phyloP scores from a whole-genome alignment of 2,113 vertebrate species.

The Acinonyx jubatus region DNA sequence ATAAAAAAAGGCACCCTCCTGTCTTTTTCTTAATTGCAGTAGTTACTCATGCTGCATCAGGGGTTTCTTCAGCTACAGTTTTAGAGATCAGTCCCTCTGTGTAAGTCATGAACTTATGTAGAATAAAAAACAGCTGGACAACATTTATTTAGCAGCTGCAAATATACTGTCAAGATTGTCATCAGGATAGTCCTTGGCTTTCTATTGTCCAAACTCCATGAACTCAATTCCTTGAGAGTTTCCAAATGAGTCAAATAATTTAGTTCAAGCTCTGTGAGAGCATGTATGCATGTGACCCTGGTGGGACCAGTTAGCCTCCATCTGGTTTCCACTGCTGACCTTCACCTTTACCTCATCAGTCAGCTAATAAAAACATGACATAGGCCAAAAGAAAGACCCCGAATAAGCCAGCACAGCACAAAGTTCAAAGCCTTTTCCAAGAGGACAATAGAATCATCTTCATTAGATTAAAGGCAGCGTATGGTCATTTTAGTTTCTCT shows the following conservation, averaged over 20 bases:
- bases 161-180: background rate
- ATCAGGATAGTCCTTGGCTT: background rate
- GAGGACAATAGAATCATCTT: background rate
- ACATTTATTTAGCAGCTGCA: background rate
- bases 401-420: background rate
- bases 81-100: background rate
- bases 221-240: background rate
- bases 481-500: background rate
- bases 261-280: background rate
- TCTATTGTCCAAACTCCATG: background rate
- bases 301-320: background rate
- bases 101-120: background rate
- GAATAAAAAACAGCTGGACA: background rate
- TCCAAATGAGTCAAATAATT: background rate
- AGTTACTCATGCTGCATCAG: background rate
- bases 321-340: slow-evolving; percentile 18
- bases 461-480: background rate
- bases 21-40: background rate
- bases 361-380: background rate
- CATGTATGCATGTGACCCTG: background rate
- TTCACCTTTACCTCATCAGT: background rate
- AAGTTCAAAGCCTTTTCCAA: background rate
- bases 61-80: background rate
- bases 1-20: background rate
- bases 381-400: background rate